phyloP scores from a whole-genome alignment of 64 coral and sea anemone genomes.

The Actinia equina region DNA sequence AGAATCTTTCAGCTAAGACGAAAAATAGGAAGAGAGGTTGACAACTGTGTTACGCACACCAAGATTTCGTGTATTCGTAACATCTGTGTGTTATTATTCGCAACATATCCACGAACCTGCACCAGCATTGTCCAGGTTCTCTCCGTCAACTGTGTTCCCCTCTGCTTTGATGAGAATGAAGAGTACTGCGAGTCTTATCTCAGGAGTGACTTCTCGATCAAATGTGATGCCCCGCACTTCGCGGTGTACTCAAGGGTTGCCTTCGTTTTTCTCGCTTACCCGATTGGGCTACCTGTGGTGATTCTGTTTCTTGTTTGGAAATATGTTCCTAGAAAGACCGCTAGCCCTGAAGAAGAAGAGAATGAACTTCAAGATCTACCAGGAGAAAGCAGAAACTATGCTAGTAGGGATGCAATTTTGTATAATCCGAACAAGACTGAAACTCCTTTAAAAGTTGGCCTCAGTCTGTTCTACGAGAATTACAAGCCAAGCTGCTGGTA shows the following conservation, averaged over 20 bases:
- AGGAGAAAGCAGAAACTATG: not conserved
- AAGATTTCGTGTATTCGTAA: too few species aligned
- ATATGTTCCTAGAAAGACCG: not conserved
- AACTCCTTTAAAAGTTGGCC: constrained; percentile 16
- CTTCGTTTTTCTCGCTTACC: constrained; percentile 40
- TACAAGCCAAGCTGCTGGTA: constrained; percentile 72
- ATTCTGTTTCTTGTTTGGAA: constrained; percentile 52
- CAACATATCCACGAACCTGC: too few species aligned
- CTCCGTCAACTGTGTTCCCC: not conserved
- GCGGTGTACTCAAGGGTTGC: constrained; percentile 43
- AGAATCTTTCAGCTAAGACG: not conserved
- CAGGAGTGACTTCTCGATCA: constrained; percentile 27
- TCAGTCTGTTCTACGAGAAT: constrained; percentile 81
- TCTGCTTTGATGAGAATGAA: not conserved
- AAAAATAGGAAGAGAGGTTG: too few species aligned
- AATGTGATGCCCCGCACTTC: not conserved
- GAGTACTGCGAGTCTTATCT: constrained; percentile 1
- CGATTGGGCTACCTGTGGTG: constrained; percentile 61
- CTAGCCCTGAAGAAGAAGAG: not conserved
- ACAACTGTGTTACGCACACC: too few species aligned
- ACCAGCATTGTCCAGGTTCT: too few species aligned
- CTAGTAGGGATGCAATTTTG: not conserved
- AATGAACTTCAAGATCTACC: not conserved
- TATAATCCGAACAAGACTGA: not conserved
- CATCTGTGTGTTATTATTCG: too few species aligned